Evolutionary conservation across 2,797 vertebrate species (phyloP), one percentile per base, ranked within the genome.

Genomic region (Psittacula derbiana): DNA sequence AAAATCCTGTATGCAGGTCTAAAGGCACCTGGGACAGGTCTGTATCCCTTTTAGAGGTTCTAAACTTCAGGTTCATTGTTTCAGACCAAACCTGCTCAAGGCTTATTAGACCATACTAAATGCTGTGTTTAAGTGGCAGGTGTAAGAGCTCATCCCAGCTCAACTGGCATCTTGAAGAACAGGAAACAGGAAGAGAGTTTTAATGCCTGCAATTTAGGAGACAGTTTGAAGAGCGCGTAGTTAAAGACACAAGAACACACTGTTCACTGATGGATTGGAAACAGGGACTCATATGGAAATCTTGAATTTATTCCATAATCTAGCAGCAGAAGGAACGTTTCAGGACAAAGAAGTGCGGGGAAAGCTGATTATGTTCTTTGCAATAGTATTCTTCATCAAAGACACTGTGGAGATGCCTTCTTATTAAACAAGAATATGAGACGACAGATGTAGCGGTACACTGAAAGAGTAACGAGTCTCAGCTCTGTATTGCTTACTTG

Each of bases 221-320:
- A 27, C 55, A 38, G 40, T 38, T 31, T 70, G 83, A 84, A 73
- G 66, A 84, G 55, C 46, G 55, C 40, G 2, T 40, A 60, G 53
- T 40, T 75, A 36, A 46, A 46, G 43, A 58, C 19, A 19, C 1
- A 2, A 66, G 87, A 92, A 71, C 83, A 66, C 24, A 27, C 55
- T 31, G 79, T 88, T 92, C 16, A 1, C 62, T 52, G 10, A 4
- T 38, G 52, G 76, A 30, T 5, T 65, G 36, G 64, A 84, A 94
- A 66, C 36, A 58, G 80, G 87, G 67, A 72, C 80, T 86, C 27
- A 9, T 61, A 36, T 30, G 62, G 82, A 86, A 80, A 52, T 70
- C 76, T 84, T 84, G 88, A 71, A 66, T 93, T 93, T 79, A 19
- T 70, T 86, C 86, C 88, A 52, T 41, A 84, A 87, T 52, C 40